These are phyloP conservation scores for Rhyacichthys aspro DNA, from an alignment of 2,797 vertebrate genomes.

Conservation along the genomic window DNA sequence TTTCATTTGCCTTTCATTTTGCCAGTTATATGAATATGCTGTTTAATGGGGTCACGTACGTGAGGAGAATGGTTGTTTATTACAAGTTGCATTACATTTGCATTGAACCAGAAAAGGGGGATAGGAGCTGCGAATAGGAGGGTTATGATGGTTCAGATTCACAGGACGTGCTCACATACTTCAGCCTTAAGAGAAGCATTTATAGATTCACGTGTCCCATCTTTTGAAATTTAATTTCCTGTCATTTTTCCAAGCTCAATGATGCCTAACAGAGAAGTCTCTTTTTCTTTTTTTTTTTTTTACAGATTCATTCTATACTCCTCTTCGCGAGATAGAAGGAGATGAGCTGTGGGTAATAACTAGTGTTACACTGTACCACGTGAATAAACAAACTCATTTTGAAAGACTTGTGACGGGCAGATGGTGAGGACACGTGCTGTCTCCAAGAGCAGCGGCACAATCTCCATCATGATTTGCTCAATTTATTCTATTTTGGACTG, in stretches of 20 bases:
- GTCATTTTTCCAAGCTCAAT: neutral
- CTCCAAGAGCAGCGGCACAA: neutral
- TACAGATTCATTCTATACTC: neutral
- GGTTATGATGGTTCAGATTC: neutral
- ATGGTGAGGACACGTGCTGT: slow-evolving; percentile 22
- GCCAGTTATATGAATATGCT: too few relatives aligned
- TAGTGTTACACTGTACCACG: slow-evolving; percentile 5
- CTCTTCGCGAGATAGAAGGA: slow-evolving; percentile 22
- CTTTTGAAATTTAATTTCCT: slow-evolving; percentile 39
- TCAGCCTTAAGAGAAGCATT: neutral
- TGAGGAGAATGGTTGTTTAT: too few relatives aligned
- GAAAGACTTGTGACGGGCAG: slow-evolving; percentile 6
- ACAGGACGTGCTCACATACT: too few relatives aligned
- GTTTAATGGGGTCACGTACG: too few relatives aligned
- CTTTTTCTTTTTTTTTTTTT: too few relatives aligned
- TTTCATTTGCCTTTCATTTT: too few relatives aligned
- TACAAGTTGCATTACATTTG: too few relatives aligned
- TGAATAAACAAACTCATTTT: slow-evolving; percentile 16
- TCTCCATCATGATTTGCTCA: slow-evolving; percentile 1
- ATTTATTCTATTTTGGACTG: neutral
- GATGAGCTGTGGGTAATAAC: slow-evolving; percentile 29
- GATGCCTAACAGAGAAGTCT: neutral
- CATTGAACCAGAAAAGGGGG: too few relatives aligned
- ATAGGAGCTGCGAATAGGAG: neutral
- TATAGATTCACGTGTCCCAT: slow-evolving; percentile 14